These are phyloP conservation scores for Chelonia mydas DNA, from an alignment of 2,797 vertebrate genomes.

Conservation along the genomic window DNA sequence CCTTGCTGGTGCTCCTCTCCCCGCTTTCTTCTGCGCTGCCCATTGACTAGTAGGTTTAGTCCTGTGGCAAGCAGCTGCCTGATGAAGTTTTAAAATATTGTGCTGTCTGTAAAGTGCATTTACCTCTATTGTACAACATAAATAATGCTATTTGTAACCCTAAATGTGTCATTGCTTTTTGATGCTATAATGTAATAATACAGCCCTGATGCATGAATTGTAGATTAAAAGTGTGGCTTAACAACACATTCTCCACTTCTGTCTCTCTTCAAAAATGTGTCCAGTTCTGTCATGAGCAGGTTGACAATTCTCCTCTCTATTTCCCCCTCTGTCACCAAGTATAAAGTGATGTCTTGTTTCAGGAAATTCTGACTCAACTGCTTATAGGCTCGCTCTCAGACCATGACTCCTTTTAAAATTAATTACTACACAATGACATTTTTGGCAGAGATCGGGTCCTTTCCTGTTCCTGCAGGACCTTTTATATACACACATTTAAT, in stretches of 20 bases:
- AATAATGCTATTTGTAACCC: neutral
- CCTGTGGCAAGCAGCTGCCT: neutral
- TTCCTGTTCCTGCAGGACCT: neutral
- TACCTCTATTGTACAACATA: rapidly evolving
- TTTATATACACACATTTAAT: neutral
- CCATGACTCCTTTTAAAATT: neutral
- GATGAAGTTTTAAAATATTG: neutral
- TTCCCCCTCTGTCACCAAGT: conserved; percentile 4
- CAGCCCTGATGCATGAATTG: neutral
- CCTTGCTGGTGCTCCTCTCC: neutral
- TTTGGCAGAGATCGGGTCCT: neutral
- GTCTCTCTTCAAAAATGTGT: neutral
- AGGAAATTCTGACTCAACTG: conserved; percentile 39
- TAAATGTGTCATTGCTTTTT: rapidly evolving
- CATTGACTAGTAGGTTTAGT: neutral
- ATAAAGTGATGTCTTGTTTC: conserved; percentile 18
- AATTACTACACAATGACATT: conserved; percentile 17
- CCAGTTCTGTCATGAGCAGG: neutral
- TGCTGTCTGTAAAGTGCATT: rapidly evolving
- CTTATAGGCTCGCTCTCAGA: conserved; percentile 20
- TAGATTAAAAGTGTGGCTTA: neutral
- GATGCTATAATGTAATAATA: neutral
- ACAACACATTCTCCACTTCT: neutral
- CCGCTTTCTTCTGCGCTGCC: neutral
- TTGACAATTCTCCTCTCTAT: neutral